Conservation (phyloP, 1,140 invertebrate species). For the Orchestia grillus region DNA sequence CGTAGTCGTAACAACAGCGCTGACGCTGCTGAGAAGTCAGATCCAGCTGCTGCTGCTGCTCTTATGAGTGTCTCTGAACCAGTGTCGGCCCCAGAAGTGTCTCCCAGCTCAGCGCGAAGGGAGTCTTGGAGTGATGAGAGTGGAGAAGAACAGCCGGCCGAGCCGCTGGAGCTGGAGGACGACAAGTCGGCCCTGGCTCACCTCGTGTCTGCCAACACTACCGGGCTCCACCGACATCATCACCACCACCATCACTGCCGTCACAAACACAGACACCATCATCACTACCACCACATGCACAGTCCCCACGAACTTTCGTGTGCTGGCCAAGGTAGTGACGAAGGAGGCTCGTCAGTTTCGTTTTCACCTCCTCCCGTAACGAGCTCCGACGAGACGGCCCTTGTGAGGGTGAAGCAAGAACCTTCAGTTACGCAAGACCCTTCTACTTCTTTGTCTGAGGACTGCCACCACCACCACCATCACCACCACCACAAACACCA, state of each 20-base stretch:
- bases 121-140: neutral
- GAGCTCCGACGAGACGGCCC: neutral
- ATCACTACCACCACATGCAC: conserved; percentile 17
- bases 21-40: neutral
- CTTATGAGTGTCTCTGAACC: neutral
- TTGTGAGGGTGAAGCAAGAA: conserved; percentile 15
- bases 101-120: neutral
- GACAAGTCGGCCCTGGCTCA: conserved; percentile 5
- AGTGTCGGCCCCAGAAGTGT: neutral
- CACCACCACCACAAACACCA: conserved; percentile 28
- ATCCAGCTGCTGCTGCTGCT: neutral
- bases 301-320: neutral
- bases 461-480: conserved; percentile 46
- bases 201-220: conserved; percentile 15
- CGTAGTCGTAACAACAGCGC: conserved; percentile 1
- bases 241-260: conserved; percentile 49
- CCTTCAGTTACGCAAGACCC: neutral
- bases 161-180: neutral
- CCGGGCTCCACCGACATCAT: neutral
- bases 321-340: neutral
- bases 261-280: conserved; percentile 29
- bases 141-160: neutral
- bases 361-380: neutral
- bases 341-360: conserved; percentile 1
- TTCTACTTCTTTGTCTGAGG: conserved; percentile 1